Conservation (phyloP, 2,113 vertebrate species). For the Oryzias woworae region DNA sequence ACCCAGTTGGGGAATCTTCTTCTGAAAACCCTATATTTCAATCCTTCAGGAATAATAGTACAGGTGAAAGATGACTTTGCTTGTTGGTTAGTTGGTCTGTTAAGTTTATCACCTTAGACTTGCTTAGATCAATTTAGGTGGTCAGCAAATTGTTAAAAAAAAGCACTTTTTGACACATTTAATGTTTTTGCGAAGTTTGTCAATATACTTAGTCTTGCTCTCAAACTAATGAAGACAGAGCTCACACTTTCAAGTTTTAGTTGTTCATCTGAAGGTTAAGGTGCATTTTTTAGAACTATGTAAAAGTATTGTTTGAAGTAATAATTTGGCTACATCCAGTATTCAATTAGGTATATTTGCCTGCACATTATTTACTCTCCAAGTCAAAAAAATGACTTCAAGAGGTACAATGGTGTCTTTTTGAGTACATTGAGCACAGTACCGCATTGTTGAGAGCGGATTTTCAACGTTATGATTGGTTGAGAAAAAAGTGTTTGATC, state of each 20-base stretch:
- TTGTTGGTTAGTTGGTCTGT: slow-evolving; percentile 1
- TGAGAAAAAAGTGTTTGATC: slow-evolving; percentile 45
- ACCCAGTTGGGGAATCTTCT: slow-evolving; percentile 43
- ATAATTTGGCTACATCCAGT: too few relatives aligned
- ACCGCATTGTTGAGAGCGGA: slow-evolving; percentile 65
- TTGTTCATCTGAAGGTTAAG: too few relatives aligned
- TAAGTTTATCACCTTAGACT: background rate
- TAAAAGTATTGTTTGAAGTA: too few relatives aligned
- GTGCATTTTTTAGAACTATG: too few relatives aligned
- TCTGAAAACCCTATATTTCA: slow-evolving; percentile 24
- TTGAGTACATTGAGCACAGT: slow-evolving; percentile 60
- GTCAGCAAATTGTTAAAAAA: background rate
- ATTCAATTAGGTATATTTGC: too few relatives aligned
- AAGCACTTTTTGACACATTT: background rate
- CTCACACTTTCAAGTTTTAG: too few relatives aligned
- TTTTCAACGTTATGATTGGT: slow-evolving; percentile 37
- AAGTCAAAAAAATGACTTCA: slow-evolving; percentile 48
- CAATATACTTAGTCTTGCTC: too few relatives aligned
- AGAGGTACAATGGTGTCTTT: slow-evolving; percentile 66
- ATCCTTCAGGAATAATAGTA: slow-evolving; percentile 19
- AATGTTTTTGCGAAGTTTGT: too few relatives aligned
- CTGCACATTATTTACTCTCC: slow-evolving; percentile 35
- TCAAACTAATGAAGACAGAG: too few relatives aligned
- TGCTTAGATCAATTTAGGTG: background rate
- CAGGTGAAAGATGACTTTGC: slow-evolving; percentile 9